These are phyloP conservation scores for Fragum fragum DNA, from an alignment of 2,888 invertebrate species.

Conservation along the genomic window DNA sequence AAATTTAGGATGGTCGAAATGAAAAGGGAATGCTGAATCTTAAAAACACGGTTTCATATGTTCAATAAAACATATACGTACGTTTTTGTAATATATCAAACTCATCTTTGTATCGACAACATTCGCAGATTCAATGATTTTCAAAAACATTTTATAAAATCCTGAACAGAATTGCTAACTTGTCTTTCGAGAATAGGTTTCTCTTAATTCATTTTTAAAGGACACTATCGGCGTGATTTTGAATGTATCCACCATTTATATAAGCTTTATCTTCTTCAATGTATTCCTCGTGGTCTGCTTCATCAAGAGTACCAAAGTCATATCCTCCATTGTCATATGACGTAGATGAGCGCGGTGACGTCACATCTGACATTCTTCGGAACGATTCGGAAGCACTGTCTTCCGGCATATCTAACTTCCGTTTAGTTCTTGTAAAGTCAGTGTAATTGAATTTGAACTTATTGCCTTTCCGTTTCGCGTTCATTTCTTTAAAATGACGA, in stretches of 20 bases:
- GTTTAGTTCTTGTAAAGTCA: slow-evolving; percentile 55
- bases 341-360: slow-evolving; percentile 7
- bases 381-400: slow-evolving; percentile 54
- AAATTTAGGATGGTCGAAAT: too few relatives aligned
- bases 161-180: too few relatives aligned
- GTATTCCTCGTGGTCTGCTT: background rate
- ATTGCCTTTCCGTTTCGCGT: slow-evolving; percentile 44
- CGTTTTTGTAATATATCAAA: too few relatives aligned
- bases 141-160: too few relatives aligned
- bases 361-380: slow-evolving; percentile 38
- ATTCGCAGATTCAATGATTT: too few relatives aligned
- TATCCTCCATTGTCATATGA: background rate
- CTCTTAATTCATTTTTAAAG: too few relatives aligned
- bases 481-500: slow-evolving; percentile 76
- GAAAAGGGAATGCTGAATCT: too few relatives aligned
- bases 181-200: too few relatives aligned
- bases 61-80: too few relatives aligned
- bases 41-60: too few relatives aligned
- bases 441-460: slow-evolving; percentile 60
- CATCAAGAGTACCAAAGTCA: background rate
- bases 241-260: slow-evolving; percentile 2
- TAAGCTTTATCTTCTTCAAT: background rate
- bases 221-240: background rate
- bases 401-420: slow-evolving; percentile 45
- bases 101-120: too few relatives aligned